Percentiles rank a stretch among this genome's conserved stretches.
Conservation (phyloP, 2,797 vertebrate species). For the Trachops cirrhosus region DNA sequence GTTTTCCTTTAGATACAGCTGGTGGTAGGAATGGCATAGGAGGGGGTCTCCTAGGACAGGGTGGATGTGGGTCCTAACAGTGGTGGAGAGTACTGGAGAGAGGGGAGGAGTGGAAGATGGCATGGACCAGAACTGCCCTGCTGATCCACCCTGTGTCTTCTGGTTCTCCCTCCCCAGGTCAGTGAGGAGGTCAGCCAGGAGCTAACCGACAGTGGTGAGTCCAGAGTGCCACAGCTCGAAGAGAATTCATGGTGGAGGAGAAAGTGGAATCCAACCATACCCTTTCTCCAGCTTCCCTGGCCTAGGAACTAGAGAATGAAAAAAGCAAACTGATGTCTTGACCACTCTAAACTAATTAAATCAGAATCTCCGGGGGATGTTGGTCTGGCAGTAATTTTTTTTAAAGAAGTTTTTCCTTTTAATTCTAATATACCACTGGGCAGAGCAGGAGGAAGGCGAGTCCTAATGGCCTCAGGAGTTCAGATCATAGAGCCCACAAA, state of each 20-base stretch:
- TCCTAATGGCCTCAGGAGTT: background rate
- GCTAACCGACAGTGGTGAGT: background rate
- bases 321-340: background rate
- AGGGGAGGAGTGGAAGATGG: background rate
- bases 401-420: background rate
- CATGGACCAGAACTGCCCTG: background rate
- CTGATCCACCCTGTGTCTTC: background rate
- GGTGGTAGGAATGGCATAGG: background rate
- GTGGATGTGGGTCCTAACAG: too few relatives aligned
- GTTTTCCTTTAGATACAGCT: background rate
- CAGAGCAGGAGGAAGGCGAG: background rate
- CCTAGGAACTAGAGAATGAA: background rate
- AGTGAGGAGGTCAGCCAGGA: constrained; percentile 18
- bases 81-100: background rate
- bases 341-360: background rate
- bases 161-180: background rate
- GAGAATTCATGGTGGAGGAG: background rate
- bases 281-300: too few relatives aligned
- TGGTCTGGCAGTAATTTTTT: background rate
- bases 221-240: too few relatives aligned
- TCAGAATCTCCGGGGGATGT: background rate
- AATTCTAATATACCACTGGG: background rate
- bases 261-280: background rate
- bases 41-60: background rate
- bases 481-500: background rate